These are phyloP conservation scores for Stenurella melanura DNA, from an alignment of 2,888 invertebrate species.

Conservation along the genomic window DNA sequence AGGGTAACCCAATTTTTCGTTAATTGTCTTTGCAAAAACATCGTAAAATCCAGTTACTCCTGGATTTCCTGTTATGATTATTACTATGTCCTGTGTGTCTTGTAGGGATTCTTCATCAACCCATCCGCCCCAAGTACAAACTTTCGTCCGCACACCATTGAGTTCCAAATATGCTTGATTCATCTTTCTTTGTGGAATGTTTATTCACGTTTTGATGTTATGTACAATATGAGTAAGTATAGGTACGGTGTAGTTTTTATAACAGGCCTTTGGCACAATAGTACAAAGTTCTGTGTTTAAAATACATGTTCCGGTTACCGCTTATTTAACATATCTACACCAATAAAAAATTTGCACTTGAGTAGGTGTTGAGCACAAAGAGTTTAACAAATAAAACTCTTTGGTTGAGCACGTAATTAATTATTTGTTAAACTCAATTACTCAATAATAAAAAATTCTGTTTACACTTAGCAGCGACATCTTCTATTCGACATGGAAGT, in stretches of 20 bases:
- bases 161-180: slow-evolving; percentile 75
- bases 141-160: slow-evolving; percentile 82
- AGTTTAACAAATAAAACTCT: too few species aligned
- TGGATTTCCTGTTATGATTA: slow-evolving; percentile 92
- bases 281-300: too few species aligned
- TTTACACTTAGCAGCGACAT: neutral
- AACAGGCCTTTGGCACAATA: too few species aligned
- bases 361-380: too few species aligned
- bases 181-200: slow-evolving; percentile 63
- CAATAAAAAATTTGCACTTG: too few species aligned
- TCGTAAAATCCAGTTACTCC: slow-evolving; percentile 89
- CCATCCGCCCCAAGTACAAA: slow-evolving; percentile 84
- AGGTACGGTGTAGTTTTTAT: too few species aligned
- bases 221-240: neutral
- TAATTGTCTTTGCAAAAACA: slow-evolving; percentile 80
- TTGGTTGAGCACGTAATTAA: too few species aligned
- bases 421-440: too few species aligned
- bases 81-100: slow-evolving; percentile 76
- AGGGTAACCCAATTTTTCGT: slow-evolving; percentile 78
- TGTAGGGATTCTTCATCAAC: slow-evolving; percentile 79
- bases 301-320: too few species aligned
- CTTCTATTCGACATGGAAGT: neutral
- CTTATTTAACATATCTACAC: too few species aligned
- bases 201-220: neutral
- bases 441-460: too few species aligned